Evolutionary conservation across 2,888 invertebrate genomes (phyloP), one percentile per base, ranked within the genome.

Genomic region (Dynastes grantii): DNA sequence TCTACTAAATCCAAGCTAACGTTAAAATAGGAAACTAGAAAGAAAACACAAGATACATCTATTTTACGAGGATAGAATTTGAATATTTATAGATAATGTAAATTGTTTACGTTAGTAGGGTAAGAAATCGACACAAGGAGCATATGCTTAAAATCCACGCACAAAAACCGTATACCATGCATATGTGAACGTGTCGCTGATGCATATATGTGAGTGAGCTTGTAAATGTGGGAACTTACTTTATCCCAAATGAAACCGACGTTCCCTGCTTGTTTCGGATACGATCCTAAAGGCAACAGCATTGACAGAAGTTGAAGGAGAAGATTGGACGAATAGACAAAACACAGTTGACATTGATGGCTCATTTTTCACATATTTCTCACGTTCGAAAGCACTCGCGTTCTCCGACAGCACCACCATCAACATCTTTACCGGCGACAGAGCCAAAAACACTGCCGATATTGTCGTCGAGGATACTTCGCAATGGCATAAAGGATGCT

Each of bases 71-170:
- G 67, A 70, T 68, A 58, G 68, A 77, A 77, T 75, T 75, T 78
- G 78, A 78, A 78, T 78, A 78, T 78, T 78, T 78, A 78, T 73
- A 67, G 64, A 78, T 75, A 76, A 78, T 45, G 76, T 76, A 76
- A 76, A 78, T 76, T 78, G 78, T 77, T 77, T 77, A 77, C 58
- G 27, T 78, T 78, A 67, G 45, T 29, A 68, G 65, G 75, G 65
- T 75, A 78, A 76, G 67, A 68, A 73, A 73, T 58, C 73, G 73
- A 73, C 45, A 40, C 58, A 58, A 61, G 16, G 22, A 58, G 73
- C 73, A 73, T 58, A 73, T 73, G 73, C 73, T 58, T 40, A 58
- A 73, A 73, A 58, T 73, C 73, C 51, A 55, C 58, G 29, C 68
- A 73, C 73, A 73, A 58, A 77, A 61, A 64, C 77, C 77, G 58